Percentiles rank a stretch among this genome's conserved stretches.
Conservation (phyloP, 2,888 invertebrate species). For the Hetaerina titia region DNA sequence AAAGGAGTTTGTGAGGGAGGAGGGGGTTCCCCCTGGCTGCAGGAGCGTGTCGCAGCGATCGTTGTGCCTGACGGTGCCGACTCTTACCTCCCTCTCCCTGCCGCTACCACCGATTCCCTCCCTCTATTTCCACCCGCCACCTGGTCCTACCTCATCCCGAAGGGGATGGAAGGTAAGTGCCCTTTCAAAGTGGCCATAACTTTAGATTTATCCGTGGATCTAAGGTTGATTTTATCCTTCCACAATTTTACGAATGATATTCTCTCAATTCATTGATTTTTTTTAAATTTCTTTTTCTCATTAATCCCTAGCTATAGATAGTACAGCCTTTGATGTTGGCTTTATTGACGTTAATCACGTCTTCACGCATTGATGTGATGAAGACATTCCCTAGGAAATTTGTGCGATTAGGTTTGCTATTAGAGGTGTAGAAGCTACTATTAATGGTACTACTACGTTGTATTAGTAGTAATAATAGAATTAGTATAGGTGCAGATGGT, state of each 20-base stretch:
- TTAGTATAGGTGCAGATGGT: too few species aligned
- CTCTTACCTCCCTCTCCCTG: neutral
- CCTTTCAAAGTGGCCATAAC: neutral
- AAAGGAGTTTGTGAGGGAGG: neutral
- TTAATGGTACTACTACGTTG: too few species aligned
- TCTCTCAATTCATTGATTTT: neutral
- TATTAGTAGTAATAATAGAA: too few species aligned
- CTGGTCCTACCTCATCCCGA: neutral
- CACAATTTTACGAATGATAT: neutral
- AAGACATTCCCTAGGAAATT: too few species aligned
- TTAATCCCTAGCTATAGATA: too few species aligned
- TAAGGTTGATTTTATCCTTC: neutral
- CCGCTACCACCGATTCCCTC: neutral
- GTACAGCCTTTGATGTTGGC: too few species aligned
- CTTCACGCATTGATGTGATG: too few species aligned
- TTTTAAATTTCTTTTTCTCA: too few species aligned
- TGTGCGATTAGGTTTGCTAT: too few species aligned
- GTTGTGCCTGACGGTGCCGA: constrained; percentile 58
- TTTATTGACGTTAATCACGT: too few species aligned
- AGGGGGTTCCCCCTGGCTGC: neutral
- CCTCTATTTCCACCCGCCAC: neutral
- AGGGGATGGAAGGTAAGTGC: too few species aligned
- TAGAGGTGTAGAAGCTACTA: too few species aligned
- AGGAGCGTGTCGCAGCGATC: constrained; percentile 12
- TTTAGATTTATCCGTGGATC: neutral